Evolutionary conservation across 2,113 vertebrate species (phyloP).

Genomic region (Emydura subglobosa): DNA sequence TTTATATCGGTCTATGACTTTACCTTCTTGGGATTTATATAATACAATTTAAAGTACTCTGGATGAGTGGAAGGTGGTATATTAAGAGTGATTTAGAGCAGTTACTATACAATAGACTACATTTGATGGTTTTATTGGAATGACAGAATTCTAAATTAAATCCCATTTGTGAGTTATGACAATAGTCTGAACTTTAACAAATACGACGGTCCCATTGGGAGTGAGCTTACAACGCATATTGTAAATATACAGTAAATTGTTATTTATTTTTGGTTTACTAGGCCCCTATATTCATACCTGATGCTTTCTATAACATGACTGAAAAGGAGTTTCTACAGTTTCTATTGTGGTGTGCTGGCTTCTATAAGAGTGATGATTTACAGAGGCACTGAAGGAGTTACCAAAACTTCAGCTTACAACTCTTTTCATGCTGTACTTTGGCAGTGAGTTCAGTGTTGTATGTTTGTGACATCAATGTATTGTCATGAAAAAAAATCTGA

Average conservation of each 20-base stretch:
- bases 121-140: conserved; percentile 32
- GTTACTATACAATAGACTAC: background rate
- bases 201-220: conserved; percentile 35
- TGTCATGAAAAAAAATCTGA: conserved; percentile 48
- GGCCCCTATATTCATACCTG: background rate
- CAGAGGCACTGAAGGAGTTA: background rate
- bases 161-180: conserved; percentile 20
- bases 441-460: background rate
- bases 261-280: conserved; percentile 4
- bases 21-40: conserved; percentile 39
- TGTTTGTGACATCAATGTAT: conserved; percentile 45
- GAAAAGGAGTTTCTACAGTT: background rate
- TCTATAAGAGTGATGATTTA: background rate
- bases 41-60: background rate
- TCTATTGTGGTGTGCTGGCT: background rate
- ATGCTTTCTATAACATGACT: background rate
- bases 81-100: conserved; percentile 38
- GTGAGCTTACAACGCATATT: conserved; percentile 9
- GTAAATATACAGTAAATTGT: conserved; percentile 4
- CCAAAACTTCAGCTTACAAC: conserved; percentile 4
- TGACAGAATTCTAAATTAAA: conserved; percentile 40
- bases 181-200: conserved; percentile 18
- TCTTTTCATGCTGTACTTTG: conserved; percentile 23
- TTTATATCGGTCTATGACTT: background rate
- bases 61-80: background rate